Evolutionary conservation across 2,888 invertebrate species (phyloP).

Genomic region (Eupithecia subfuscata): DNA sequence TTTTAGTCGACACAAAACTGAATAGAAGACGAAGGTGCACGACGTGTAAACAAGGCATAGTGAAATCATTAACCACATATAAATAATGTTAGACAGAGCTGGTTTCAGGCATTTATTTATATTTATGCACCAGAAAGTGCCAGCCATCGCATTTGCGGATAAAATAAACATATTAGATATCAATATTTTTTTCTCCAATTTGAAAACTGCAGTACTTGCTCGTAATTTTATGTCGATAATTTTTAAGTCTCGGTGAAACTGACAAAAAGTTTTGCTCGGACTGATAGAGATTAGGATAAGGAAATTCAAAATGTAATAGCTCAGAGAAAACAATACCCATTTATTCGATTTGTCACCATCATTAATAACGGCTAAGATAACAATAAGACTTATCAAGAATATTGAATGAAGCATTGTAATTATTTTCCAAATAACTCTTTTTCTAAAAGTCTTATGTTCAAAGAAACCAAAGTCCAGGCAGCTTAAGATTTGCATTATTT

Average conservation of each 20-base stretch:
- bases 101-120: not conserved
- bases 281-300: not conserved
- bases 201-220: not conserved
- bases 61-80: not conserved
- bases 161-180: not conserved
- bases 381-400: not conserved
- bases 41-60: not conserved
- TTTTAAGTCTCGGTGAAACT: not conserved
- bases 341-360: not conserved
- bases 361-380: not conserved
- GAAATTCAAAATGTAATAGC: not conserved
- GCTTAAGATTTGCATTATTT: not conserved
- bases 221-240: not conserved
- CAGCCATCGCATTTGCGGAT: not conserved
- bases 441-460: not conserved
- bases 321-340: not conserved
- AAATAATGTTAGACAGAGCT: not conserved
- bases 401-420: not conserved
- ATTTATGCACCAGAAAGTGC: not conserved
- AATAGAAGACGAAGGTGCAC: not conserved
- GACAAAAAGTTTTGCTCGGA: constrained; percentile 6
- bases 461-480: constrained; percentile 4
- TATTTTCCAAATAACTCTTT: not conserved
- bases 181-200: not conserved
- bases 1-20: not conserved